Evolutionary conservation across 2,113 vertebrate genomes (phyloP).

Genomic region (Silurus glanis): DNA sequence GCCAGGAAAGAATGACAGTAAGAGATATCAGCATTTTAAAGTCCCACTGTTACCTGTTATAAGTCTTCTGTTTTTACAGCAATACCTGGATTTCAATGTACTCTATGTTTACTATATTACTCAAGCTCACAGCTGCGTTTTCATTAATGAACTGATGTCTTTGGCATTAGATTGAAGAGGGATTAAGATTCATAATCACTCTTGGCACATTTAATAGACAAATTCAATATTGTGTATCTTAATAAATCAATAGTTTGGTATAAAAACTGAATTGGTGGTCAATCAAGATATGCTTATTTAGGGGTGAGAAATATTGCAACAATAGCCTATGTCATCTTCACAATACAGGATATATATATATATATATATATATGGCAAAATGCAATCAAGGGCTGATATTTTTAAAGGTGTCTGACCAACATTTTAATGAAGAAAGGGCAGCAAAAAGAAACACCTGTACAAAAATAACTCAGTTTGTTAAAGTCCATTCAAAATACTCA

Average conservation of each 20-base stretch:
- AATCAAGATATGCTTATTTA: background rate
- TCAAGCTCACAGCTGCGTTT: background rate
- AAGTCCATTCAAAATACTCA: background rate
- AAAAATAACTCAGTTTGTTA: background rate
- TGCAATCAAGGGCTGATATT: background rate
- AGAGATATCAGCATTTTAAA: background rate
- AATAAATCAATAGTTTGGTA: background rate
- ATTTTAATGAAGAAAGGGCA: background rate
- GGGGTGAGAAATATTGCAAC: background rate
- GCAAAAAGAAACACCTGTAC: background rate
- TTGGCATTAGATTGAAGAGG: background rate
- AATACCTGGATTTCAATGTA: background rate
- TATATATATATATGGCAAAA: background rate
- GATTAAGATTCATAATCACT: slow-evolving; percentile 15
- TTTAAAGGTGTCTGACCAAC: background rate
- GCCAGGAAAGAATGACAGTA: background rate
- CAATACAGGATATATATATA: background rate
- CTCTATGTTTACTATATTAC: background rate
- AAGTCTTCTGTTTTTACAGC: background rate
- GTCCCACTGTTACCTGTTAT: background rate
- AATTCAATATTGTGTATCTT: background rate
- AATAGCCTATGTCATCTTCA: background rate
- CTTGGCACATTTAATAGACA: slow-evolving; percentile 22
- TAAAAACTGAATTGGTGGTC: background rate
- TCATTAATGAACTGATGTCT: slow-evolving; percentile 19